Conservation (phyloP, 2,113 vertebrate species). For the Scartelaos histophorus region DNA sequence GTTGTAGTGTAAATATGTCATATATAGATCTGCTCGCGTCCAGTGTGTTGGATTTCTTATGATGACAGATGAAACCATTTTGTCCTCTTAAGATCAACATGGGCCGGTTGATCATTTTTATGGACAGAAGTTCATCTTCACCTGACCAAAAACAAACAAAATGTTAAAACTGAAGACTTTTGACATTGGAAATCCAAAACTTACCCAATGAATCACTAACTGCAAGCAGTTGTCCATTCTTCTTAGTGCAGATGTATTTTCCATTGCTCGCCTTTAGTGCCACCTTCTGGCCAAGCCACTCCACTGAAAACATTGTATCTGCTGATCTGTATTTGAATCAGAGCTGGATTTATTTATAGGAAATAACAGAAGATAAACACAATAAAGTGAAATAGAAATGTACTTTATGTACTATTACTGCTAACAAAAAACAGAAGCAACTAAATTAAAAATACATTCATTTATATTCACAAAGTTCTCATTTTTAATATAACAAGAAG, state of each 20-base stretch:
- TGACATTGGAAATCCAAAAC: not conserved
- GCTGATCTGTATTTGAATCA: constrained; percentile 76
- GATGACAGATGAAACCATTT: constrained; percentile 92
- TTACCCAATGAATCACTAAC: constrained; percentile 86
- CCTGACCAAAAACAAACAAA: constrained; percentile 69
- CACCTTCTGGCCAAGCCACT: constrained; percentile 89
- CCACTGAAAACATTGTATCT: constrained; percentile 89
- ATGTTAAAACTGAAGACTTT: not conserved
- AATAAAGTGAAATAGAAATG: not conserved
- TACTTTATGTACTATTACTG: too few relatives aligned
- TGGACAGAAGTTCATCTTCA: constrained; percentile 86
- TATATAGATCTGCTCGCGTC: constrained; percentile 92
- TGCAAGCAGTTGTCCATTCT: constrained; percentile 91
- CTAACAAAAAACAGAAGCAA: too few relatives aligned
- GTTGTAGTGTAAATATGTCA: constrained; percentile 89
- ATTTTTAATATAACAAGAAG: too few relatives aligned
- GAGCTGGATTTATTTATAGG: not conserved
- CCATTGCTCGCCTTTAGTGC: constrained; percentile 90
- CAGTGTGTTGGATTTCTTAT: constrained; percentile 89
- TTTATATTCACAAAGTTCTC: too few relatives aligned
- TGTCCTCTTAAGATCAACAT: constrained; percentile 90
- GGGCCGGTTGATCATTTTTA: constrained; percentile 94
- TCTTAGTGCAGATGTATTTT: constrained; percentile 94
- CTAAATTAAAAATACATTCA: too few relatives aligned
- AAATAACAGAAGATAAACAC: not conserved